Evolutionary conservation across 2,888 invertebrate genomes (phyloP), one percentile per base, ranked within the genome.

Genomic region (Byasa hedistus): DNA sequence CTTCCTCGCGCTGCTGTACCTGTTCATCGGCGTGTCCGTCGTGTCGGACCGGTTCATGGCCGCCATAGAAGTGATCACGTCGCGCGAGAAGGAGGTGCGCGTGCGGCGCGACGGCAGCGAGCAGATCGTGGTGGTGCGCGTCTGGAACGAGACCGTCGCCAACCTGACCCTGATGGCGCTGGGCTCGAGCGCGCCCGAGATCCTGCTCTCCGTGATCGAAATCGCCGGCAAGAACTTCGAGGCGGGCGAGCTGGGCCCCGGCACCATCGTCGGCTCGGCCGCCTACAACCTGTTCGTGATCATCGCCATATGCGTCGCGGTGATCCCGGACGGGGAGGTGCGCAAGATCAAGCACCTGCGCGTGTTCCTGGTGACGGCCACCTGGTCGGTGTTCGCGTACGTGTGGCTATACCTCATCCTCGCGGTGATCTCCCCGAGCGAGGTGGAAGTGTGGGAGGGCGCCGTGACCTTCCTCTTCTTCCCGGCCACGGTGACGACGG

Each of bases 81-180:
- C 99, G 0, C 96, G 98, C 84, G 99, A 99, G 86, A 96, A 97
- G 78, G 98, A 98, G 86, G 96, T 99, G 79, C 95, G 96, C 77
- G 96, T 99, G 69, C 96, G 97, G 79, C 96, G 96, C 72, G 95
- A 96, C 71, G 96, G 96, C 78, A 97, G 97, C 69, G 97, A 97
- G 69, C 97, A 98, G 80, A 96, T 97, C 74, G 93, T 99, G 56
- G 96, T 96, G 61, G 99, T 99, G 21, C 94, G 99, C 68, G 96
- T 99, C 68, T 99, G 99, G 99, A 99, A 99, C 88, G 99, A 99
- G 86, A 99, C 99, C 2, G 99, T 99, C 56, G 99, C 99, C 71
- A 99, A 99, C 89, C 92, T 99, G 74, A 99, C 99, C 7, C 93
- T 99, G 64, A 99, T 99, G 99, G 99, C 99, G 19, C 91, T 99